Base-by-base conservation (phyloP, 2,888 invertebrate genomes). In the Acanthopleura granulata region DNA sequence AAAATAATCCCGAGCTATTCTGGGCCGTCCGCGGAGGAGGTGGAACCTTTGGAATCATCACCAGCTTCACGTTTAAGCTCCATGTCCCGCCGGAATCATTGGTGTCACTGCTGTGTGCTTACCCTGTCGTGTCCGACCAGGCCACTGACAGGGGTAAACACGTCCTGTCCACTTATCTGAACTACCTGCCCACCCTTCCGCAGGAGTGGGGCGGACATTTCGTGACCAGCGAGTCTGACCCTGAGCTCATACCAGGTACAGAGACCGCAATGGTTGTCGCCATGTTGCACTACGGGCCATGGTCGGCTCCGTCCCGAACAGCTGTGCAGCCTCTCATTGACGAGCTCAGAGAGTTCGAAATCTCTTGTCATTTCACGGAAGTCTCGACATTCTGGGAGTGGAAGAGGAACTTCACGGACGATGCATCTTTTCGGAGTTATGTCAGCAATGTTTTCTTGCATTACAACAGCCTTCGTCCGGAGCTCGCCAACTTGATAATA, bases 11-110 rank as follows among this genome's bases (percentile, higher is more conserved):
- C 9, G 72, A 72, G 1, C 71, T 29, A 15, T 82, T 82, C 75
- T 81, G 81, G 80, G 80, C 80, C 0, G 29, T 79, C n/a, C 73
- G 79, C 49, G 80, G 82, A 1, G 82, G 80, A 6, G 80, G 79
- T 0, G 79, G 79, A 6, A 77, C 78, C 0, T 80, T 76, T 70
- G 82, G 78, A 6, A 71, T 81, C 14, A 77, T 77, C 15, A 77
- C 78, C 27, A 61, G 72, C 25, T 78, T 77, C 66, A 79, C 73
- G 0, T 77, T 75, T 51, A 79, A 75, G 62, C 72, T 82, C 14
- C 80, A 82, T 70, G 62, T 74, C 15, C 72, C 78, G 0, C 78
- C 81, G 15, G 12, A 29, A 1, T 72, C 51, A 25, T 72, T 79
- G 15, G 76, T 77, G 3, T 49, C 51, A 29, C 57, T 77, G 18